Base-by-base conservation (phyloP, 2,797 vertebrate species). In the Sebastes steindachneri region DNA sequence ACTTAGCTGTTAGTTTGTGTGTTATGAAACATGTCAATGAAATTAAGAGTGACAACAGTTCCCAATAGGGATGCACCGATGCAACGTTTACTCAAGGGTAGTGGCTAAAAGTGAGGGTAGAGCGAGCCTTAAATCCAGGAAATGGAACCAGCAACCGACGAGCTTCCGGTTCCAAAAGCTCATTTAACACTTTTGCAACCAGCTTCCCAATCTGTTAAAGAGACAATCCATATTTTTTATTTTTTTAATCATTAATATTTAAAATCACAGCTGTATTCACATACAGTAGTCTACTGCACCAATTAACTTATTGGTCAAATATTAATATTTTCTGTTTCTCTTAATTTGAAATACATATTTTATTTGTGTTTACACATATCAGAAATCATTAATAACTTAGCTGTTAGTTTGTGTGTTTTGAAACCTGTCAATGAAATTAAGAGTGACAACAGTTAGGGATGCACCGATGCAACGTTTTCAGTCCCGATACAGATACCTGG, bases 81-180 rank as follows among this genome's bases (percentile, higher is more conserved):
- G 14, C 15, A 17, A 45, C 15, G 1, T 45, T 45, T 45, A 84
- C 79, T 86, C 66, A 28, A 64, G 45, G 73, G 78, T 4, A 9
- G n/a, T 26, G 23, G 9, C 5, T 41, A 8, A 26, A 37, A 37
- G 35, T 37, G 35, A 37, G 35, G 35, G 2, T 37, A 37, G 11
- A 37, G 4, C 11, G 11, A 12, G 11, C 35, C 1, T 12, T 37
- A 37, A 45, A 26, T 26, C 63, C 37, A 65, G 63, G 41, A 19
- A n/a, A 48, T 66, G 41, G 23, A 45, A 48, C 15, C 25, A 9
- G 23, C 64, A 26, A 26, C 37, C 1, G 0, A 62, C 1, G 17
- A 45, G 73, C 79, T 82, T 83, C 85, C 80, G 59, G 87, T 68
- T 84, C 8, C 58, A 62, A 67, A 17, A n/a, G 7, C 0, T 29